These are phyloP conservation scores for Thera britannica DNA, from an alignment of 2,888 invertebrate genomes.

Conservation along the genomic window DNA sequence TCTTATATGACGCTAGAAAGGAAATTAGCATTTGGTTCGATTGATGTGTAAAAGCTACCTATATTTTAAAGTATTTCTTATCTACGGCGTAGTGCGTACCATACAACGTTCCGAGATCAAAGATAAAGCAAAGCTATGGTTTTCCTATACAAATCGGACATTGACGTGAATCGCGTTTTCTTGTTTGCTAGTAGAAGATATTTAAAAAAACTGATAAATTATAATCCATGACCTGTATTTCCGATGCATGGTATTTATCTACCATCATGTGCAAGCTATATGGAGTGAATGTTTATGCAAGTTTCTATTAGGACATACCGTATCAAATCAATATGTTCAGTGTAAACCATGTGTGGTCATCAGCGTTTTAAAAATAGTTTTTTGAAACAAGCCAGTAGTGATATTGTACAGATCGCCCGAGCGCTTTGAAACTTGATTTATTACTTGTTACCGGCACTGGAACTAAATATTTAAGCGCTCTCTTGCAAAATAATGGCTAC, in stretches of 20 bases:
- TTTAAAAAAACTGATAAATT: background rate
- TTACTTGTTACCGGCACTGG: slow-evolving; percentile 56
- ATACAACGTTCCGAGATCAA: slow-evolving; percentile 12
- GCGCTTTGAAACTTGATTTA: slow-evolving; percentile 72
- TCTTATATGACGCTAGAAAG: slow-evolving; percentile 5
- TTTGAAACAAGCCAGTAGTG: slow-evolving; percentile 55
- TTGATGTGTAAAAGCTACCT: background rate
- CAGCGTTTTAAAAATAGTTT: background rate
- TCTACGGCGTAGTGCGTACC: slow-evolving; percentile 9
- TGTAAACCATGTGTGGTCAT: background rate
- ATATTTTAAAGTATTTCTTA: slow-evolving; percentile 16
- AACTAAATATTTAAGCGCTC: slow-evolving; percentile 55
- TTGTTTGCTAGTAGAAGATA: background rate
- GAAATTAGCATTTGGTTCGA: background rate
- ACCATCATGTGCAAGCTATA: too few species aligned
- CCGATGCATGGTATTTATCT: too few species aligned
- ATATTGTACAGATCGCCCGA: slow-evolving; percentile 64
- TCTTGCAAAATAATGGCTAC: slow-evolving; percentile 52
- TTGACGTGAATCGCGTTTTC: background rate
- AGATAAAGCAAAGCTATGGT: slow-evolving; percentile 4
- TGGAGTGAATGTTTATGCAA: too few species aligned
- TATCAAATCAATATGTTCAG: background rate
- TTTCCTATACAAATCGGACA: background rate
- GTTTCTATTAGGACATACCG: background rate
- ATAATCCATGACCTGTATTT: background rate